Evolutionary conservation across 2,888 invertebrate species (phyloP), one percentile per base, ranked within the genome.

Genomic region (Limnephilus auricula): DNA sequence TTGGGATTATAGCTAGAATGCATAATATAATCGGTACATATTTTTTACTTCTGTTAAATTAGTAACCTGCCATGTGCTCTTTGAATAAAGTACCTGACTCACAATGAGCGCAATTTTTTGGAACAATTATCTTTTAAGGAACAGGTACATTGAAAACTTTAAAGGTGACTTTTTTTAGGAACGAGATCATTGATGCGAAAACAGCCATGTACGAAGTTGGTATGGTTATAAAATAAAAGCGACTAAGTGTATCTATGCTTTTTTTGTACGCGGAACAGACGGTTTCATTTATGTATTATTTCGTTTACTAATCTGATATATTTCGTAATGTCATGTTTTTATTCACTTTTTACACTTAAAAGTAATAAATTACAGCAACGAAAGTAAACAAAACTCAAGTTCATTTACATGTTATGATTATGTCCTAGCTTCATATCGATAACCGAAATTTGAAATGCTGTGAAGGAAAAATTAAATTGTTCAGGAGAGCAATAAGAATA

Each of bases 261-360:
- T 80, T 80, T 80, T 80, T 80, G 31, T 31, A 34, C 82, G 15
- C 82, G 82, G 82, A 82, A 82, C 82, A 25, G 25, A 37, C 82
- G 82, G 34, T 32, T 82, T 82, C 34, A 25, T 82, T 65, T 65
- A 65, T 65, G 25, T n/a, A 25, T 65, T 65, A 65, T 9, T 65
- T 65, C 65, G 10, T n/a, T 65, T 18, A 50, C 65, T n/a, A 65
- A n/a, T 25, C 65, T 18, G 25, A 65, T 6, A 65, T 65, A 65
- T 65, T 25, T 65, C 25, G 25, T 65, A 65, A 25, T 65, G 65
- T 65, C 65, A n/a, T 65, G 65, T 18, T 2, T 25, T 2, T 9
- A 10, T 25, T 65, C 9, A 65, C 25, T 65, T 65, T n/a, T 65
- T 50, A 18, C 50, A 6, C 50, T 50, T 50, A 18, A 50, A 50